Percentiles rank a stretch among this genome's conserved stretches.
Evolutionary conservation across 1,140 invertebrate genomes (phyloP).

Genomic region (Cotesia glomerata): DNA sequence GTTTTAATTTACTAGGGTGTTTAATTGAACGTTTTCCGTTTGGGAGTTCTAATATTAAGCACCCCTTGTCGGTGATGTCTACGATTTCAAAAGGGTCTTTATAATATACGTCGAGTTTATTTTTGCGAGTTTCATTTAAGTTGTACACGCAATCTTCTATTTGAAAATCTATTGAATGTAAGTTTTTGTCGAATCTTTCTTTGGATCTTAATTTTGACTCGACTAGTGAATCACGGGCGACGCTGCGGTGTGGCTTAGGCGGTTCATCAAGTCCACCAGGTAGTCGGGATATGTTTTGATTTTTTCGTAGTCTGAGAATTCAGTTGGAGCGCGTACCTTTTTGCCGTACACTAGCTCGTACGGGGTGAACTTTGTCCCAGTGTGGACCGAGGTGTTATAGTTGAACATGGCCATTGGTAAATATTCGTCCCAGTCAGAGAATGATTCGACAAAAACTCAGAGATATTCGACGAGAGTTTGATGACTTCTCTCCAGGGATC

Average conservation of each 20-base stretch:
- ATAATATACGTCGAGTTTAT: not conserved
- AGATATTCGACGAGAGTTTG: not conserved
- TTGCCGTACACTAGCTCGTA: slow-evolving; percentile 9
- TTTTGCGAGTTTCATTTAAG: not conserved
- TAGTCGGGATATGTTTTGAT: slow-evolving; percentile 3
- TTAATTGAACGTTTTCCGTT: slow-evolving; percentile 8
- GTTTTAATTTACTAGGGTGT: not conserved
- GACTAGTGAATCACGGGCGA: not conserved
- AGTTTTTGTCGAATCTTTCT: not conserved
- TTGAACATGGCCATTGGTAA: slow-evolving; percentile 10
- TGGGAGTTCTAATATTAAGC: slow-evolving; percentile 5
- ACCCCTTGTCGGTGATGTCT: too few species aligned
- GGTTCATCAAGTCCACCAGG: not conserved
- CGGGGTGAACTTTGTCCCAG: not conserved
- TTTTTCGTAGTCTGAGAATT: not conserved
- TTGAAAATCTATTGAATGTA: not conserved
- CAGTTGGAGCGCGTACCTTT: not conserved
- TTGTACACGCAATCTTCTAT: not conserved
- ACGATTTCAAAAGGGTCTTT: not conserved
- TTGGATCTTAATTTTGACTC: not conserved
- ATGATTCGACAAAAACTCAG: not conserved
- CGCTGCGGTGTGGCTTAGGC: not conserved
- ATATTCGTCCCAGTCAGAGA: not conserved
- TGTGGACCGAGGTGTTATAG: slow-evolving; percentile 12
- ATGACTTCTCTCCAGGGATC: slow-evolving; percentile 11